These are phyloP conservation scores for Sminthurides aquaticus DNA, from an alignment of 2,888 invertebrate genomes.

Conservation along the genomic window DNA sequence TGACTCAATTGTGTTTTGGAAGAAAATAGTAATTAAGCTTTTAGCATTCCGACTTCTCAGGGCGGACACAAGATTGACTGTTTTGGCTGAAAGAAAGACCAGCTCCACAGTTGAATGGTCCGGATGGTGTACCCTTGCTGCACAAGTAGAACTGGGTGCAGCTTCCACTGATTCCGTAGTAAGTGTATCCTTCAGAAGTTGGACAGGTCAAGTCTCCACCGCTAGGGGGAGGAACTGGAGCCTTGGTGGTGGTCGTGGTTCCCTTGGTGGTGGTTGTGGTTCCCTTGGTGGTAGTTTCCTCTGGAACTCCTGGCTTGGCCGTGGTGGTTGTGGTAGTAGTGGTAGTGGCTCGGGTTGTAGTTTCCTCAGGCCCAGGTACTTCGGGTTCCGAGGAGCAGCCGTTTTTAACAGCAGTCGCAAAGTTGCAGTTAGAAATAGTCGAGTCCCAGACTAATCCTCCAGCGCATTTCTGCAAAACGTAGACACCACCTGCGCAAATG, in stretches of 20 bases:
- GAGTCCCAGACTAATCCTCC: not conserved
- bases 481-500: not conserved
- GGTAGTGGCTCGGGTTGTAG: not conserved
- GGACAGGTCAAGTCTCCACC: not conserved
- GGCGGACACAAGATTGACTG: not conserved
- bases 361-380: not conserved
- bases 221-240: not conserved
- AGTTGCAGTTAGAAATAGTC: not conserved
- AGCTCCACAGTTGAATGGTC: not conserved
- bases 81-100: not conserved
- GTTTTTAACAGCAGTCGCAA: not conserved
- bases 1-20: too few relatives aligned
- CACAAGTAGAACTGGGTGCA: conserved; percentile 1
- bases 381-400: not conserved
- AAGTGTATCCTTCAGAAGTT: not conserved
- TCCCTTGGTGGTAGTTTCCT: too few relatives aligned
- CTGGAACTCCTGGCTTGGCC: not conserved
- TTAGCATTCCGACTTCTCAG: not conserved
- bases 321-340: not conserved
- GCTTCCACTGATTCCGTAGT: not conserved
- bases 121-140: not conserved
- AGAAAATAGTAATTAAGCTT: not conserved
- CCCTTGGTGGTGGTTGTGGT: not conserved
- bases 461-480: not conserved
- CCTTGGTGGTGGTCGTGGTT: not conserved